A percentile compares a stretch with the other conserved stretches of the same genome.
Conservation (phyloP, 2,797 vertebrate genomes). For the Poecile montanus region DNA sequence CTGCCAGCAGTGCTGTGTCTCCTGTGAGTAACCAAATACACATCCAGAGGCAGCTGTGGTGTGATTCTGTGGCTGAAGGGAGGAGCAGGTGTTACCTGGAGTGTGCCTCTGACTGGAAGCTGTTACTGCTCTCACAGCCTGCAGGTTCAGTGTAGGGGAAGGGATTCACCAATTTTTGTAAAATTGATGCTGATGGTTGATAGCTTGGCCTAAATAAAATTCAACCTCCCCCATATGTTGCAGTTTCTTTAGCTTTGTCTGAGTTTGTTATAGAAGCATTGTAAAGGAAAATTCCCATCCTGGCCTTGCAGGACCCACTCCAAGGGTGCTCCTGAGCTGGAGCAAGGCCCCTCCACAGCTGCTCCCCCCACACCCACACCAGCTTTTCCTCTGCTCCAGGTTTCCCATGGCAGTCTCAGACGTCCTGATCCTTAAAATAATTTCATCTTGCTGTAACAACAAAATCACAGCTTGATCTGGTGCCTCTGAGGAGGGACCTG, state of each 20-base stretch:
- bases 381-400: background rate
- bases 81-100: background rate
- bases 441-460: background rate
- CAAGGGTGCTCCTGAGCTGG: background rate
- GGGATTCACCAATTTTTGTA: rapidly evolving
- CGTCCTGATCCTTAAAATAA: background rate
- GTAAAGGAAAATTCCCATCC: background rate
- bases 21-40: background rate
- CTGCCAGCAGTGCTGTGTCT: background rate
- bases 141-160: background rate
- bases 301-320: background rate
- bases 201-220: background rate
- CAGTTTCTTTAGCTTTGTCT: background rate
- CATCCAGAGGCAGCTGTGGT: background rate
- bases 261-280: background rate
- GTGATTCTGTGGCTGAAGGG: background rate
- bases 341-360: background rate
- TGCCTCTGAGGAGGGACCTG: background rate
- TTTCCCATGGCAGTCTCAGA: background rate
- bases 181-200: background rate
- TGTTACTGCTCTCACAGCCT: background rate
- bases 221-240: background rate
- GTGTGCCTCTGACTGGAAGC: rapidly evolving
- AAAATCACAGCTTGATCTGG: background rate
- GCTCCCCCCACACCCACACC: background rate